A percentile compares a stretch with the other conserved stretches of the same genome.
Conservation (phyloP, 1,140 invertebrate genomes). For the Sarcophaga bullata region DNA sequence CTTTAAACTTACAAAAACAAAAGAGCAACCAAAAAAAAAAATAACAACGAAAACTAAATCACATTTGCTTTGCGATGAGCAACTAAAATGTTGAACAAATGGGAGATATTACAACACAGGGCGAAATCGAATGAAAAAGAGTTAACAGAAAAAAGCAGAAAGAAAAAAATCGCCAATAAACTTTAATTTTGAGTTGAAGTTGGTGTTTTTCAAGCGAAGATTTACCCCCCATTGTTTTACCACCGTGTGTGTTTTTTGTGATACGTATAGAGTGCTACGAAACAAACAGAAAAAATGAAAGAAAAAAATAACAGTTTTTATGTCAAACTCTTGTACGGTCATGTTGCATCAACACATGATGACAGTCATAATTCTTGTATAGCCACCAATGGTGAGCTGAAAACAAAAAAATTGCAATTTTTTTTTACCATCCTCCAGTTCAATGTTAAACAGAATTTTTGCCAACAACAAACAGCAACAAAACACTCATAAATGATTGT, state of each 20-base stretch:
- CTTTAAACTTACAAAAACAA: constrained; percentile 26
- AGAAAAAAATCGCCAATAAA: not conserved
- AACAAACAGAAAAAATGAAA: not conserved
- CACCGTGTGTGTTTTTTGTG: constrained; percentile 32
- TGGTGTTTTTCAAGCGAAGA: not conserved
- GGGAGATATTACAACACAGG: not conserved
- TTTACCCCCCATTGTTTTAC: constrained; percentile 34
- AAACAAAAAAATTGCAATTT: not conserved
- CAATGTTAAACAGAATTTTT: no score
- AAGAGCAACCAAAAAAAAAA: not conserved
- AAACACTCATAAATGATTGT: no score
- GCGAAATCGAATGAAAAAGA: no score
- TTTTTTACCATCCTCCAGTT: not conserved
- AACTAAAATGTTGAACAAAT: constrained; percentile 7
- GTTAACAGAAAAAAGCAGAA: not conserved
- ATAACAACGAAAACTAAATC: not conserved
- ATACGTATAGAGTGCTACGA: not conserved
- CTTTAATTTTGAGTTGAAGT: not conserved
- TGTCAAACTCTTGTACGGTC: constrained; percentile 38
- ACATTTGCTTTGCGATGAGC: not conserved
- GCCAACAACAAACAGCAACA: no score
- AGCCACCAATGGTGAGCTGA: constrained; percentile 30
- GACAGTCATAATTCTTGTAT: constrained; percentile 38
- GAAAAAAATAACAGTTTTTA: constrained; percentile 26
- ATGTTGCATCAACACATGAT: constrained; percentile 41